These are phyloP conservation scores for Bombus soroeensis DNA, from an alignment of 1,140 invertebrate genomes.

Conservation along the genomic window DNA sequence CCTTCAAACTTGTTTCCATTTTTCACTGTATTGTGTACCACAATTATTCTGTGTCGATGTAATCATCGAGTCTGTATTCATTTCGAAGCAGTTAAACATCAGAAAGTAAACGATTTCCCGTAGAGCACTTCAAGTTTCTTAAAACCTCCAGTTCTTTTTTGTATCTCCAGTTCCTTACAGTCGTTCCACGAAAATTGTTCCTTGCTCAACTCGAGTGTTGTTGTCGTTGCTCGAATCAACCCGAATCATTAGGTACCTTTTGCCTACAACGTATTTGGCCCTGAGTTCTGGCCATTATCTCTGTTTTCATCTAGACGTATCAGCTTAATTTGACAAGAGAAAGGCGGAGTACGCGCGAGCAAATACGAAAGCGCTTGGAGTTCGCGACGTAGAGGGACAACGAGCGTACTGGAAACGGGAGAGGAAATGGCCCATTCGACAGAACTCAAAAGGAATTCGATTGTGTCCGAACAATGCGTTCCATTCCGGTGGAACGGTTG, in stretches of 20 bases:
- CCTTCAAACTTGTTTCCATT: too few relatives aligned
- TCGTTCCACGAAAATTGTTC: neutral
- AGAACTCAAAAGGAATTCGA: constrained; percentile 58
- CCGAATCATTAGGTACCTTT: neutral
- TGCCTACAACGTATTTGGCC: neutral
- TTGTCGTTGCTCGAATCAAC: too few relatives aligned
- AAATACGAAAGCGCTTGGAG: constrained; percentile 3
- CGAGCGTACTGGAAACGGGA: neutral
- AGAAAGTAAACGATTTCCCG: too few relatives aligned
- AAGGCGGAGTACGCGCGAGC: constrained; percentile 3
- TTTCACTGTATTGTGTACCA: too few relatives aligned
- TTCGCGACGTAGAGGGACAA: neutral
- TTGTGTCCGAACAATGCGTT: constrained; percentile 54
- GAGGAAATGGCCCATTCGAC: constrained; percentile 49
- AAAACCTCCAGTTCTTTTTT: too few relatives aligned
- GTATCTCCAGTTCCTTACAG: accelerated
- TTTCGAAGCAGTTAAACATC: too few relatives aligned
- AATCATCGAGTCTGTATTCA: too few relatives aligned
- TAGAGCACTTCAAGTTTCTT: too few relatives aligned
- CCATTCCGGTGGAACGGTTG: constrained; percentile 30
- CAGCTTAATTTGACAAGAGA: constrained; percentile 29
- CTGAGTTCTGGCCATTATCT: neutral
- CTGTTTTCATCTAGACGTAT: constrained; percentile 33
- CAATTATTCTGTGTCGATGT: too few relatives aligned
- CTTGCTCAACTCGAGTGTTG: too few relatives aligned